Conservation (phyloP, 1,140 invertebrate species). For the Campoletis sonorensis region DNA sequence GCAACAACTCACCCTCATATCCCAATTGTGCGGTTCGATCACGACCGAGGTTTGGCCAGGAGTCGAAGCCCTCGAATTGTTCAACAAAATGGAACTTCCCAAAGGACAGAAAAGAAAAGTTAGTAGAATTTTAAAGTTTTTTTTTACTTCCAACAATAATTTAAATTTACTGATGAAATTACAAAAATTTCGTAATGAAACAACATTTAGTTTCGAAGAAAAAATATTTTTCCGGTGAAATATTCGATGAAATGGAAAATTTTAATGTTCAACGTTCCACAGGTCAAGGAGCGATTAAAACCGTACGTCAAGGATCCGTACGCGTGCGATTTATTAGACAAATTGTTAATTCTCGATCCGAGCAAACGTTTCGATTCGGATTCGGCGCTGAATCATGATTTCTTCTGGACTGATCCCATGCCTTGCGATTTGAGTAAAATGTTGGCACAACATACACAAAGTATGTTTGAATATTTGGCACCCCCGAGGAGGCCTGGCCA, state of each 20-base stretch:
- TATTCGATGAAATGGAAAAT: no score
- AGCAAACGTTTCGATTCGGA: constrained; percentile 94
- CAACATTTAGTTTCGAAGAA: no score
- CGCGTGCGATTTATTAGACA: constrained; percentile 96
- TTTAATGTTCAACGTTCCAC: background rate
- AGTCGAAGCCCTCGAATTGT: constrained; percentile 95
- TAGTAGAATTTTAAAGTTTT: constrained; percentile 33
- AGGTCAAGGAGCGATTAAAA: constrained; percentile 92
- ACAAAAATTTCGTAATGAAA: no score
- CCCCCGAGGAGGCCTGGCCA: constrained; percentile 86
- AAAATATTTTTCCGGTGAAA: no score
- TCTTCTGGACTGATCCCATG: constrained; percentile 98
- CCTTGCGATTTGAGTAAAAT: constrained; percentile 94
- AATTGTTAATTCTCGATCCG: constrained; percentile 94
- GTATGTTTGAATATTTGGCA: constrained; percentile 97
- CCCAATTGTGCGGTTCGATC: constrained; percentile 97
- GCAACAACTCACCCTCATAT: constrained; percentile 96
- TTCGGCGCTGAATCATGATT: constrained; percentile 96
- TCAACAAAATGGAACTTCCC: constrained; percentile 92
- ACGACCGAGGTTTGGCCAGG: constrained; percentile 96
- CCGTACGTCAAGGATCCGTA: constrained; percentile 95
- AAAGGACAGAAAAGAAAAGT: constrained; percentile 93
- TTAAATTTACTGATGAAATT: no score
- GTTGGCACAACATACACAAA: constrained; percentile 94
- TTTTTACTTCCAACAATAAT: constrained; percentile 37